A percentile compares a stretch with the other conserved stretches of the same genome.
Evolutionary conservation across 2,113 vertebrate species (phyloP).

Genomic region (Ramphastos sulfuratus): DNA sequence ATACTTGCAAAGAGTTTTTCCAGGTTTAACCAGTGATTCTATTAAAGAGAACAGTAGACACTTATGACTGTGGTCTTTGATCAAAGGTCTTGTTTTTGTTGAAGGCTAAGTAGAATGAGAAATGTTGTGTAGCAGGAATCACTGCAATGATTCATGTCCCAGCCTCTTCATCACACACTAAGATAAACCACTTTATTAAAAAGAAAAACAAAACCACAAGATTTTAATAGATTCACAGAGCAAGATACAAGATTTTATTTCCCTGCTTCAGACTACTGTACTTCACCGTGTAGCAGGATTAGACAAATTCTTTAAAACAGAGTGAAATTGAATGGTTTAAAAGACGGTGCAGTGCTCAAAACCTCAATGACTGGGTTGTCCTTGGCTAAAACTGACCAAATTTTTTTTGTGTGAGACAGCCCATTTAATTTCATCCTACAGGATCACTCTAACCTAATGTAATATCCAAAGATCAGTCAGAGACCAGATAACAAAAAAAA

Average conservation of each 20-base stretch:
- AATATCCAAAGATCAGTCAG: neutral
- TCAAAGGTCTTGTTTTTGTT: neutral
- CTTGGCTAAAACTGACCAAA: neutral
- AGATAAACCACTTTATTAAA: neutral
- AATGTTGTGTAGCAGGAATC: neutral
- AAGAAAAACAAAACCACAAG: neutral
- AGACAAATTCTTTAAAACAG: neutral
- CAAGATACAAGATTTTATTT: neutral
- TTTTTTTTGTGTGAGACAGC: neutral
- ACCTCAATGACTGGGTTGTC: neutral
- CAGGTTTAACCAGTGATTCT: neutral
- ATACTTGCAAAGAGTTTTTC: neutral
- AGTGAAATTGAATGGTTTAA: neutral
- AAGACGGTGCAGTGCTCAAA: neutral
- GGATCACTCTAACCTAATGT: neutral
- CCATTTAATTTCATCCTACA: neutral
- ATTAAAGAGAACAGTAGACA: neutral
- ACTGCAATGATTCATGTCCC: neutral
- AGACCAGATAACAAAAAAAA: neutral
- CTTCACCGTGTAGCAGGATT: neutral
- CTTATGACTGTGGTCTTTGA: neutral
- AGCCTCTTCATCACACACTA: rapidly evolving
- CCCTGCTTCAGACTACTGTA: neutral
- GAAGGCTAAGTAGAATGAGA: neutral
- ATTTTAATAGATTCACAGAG: neutral